Conservation (phyloP, 1,140 invertebrate species). For the Drosophila nigromelanica region DNA sequence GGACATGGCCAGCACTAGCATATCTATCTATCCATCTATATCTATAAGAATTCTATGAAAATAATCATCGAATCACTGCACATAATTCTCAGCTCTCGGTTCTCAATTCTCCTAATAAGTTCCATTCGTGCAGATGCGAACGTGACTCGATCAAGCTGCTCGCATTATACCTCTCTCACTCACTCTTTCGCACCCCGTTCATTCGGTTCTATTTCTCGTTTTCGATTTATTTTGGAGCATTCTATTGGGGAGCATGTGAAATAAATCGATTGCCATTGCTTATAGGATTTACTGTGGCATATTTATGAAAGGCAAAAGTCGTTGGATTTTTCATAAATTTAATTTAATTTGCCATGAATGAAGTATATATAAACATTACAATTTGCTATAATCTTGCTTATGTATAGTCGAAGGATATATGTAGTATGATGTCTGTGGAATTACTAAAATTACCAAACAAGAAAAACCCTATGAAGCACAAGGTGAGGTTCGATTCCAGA, state of each 20-base stretch:
- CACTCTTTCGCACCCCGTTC: background rate
- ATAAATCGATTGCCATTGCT: slow-evolving; percentile 62
- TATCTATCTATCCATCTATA: slow-evolving; percentile 47
- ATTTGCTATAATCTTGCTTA: too few species aligned
- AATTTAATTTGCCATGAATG: too few species aligned
- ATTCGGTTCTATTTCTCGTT: background rate
- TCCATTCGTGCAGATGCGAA: slow-evolving; percentile 11
- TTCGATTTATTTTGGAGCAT: background rate
- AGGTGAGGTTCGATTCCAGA: too few species aligned
- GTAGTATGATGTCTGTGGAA: too few species aligned
- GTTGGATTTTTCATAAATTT: too few species aligned
- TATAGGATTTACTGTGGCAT: slow-evolving; percentile 29
- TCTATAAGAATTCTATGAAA: slow-evolving; percentile 59
- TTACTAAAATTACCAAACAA: too few species aligned
- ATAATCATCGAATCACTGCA: slow-evolving; percentile 11
- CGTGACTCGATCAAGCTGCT: slow-evolving; percentile 26
- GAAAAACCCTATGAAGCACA: too few species aligned
- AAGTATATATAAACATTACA: too few species aligned
- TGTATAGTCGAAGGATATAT: too few species aligned
- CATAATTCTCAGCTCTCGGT: background rate
- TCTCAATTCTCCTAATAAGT: slow-evolving; percentile 39
- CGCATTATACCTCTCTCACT: background rate
- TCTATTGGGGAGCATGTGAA: slow-evolving; percentile 12
- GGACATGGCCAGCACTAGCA: slow-evolving; percentile 59
- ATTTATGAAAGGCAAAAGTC: slow-evolving; percentile 7